phyloP scores from a whole-genome alignment of 1,140 invertebrate species.

The Caenorhabditis brenneri region DNA sequence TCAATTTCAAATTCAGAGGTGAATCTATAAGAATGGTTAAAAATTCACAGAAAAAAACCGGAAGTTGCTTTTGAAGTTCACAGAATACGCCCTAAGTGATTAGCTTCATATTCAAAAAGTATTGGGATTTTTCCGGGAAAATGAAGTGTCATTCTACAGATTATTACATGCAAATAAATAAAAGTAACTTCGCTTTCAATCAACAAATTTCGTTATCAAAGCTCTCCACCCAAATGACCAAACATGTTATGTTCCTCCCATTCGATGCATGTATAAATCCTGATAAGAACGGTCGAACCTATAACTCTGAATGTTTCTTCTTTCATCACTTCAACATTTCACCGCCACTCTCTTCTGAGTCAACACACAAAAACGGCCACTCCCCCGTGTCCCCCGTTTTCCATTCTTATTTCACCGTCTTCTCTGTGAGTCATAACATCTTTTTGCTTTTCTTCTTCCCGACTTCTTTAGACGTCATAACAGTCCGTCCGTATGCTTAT shows the following conservation, averaged over 20 bases:
- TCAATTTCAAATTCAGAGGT: too few relatives aligned
- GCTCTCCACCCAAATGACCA: background rate
- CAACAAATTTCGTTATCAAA: background rate
- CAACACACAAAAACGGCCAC: conserved; percentile 24
- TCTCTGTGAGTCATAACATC: background rate
- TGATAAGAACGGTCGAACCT: conserved; percentile 18
- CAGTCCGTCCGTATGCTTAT: background rate
- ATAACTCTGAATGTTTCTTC: background rate
- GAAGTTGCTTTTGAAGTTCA: too few relatives aligned
- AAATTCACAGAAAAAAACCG: too few relatives aligned
- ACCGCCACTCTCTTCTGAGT: conserved; percentile 29
- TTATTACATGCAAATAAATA: background rate
- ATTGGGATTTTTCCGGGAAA: too few relatives aligned
- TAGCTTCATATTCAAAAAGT: too few relatives aligned
- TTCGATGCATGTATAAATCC: background rate
- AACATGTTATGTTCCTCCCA: background rate
- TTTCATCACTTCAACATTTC: conserved; percentile 25
- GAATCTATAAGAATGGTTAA: too few relatives aligned
- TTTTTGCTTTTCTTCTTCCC: background rate
- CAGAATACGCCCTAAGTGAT: too few relatives aligned
- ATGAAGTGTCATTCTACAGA: too few relatives aligned
- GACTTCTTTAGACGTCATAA: background rate
- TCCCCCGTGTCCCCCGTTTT: background rate
- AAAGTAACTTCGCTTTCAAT: background rate
- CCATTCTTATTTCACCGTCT: background rate